Evolutionary conservation across 2,113 vertebrate genomes (phyloP), one percentile per base, ranked within the genome.

Genomic region (Vulpes lagopus): DNA sequence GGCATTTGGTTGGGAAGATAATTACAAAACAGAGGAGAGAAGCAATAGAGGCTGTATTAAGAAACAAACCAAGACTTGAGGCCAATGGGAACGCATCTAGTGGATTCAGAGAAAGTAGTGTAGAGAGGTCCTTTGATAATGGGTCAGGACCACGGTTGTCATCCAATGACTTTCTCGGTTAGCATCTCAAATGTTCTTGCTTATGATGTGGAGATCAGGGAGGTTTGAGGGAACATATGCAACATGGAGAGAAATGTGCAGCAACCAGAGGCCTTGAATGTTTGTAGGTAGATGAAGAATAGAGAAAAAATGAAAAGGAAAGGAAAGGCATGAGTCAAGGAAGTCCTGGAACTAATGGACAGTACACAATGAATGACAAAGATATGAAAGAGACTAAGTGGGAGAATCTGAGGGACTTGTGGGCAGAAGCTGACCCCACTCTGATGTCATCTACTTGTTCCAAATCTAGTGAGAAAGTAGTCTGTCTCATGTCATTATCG

Each of bases 261-360:
- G 32, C n/a, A 53, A 8, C 2, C 7, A 4, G 43, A 19, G 1
- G 1, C 12, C 23, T 60, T 73, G 51, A 51, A 32, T 53, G 0
- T 73, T n/a, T 73, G 5, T 93, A 59, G 32, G 49, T 49, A 60
- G 84, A 62, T 60, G 25, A 35, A 30, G 8, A 91, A 22, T 9
- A 35, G 15, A 22, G 23, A 69, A 89, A 67, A 95, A 67, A 78
- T 71, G 55, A n/a, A 64, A 90, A 69, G 79, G n/a, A 32, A 51
- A 86, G 22, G 22, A 8, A 53, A 88, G 69, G 59, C 27, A 78
- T 32, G 20, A 4, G 27, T 95, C 60, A 55, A 43, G 53, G 25
- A 94, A 82, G 11, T 82, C 38, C 49, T 69, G 16, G 90, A 69
- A 67, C 11, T 25, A 43, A 62, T 4, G 3, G 38, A 27, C 27